Conservation (phyloP, 2,888 invertebrate species). For the Scaptomyza tumidula region DNA sequence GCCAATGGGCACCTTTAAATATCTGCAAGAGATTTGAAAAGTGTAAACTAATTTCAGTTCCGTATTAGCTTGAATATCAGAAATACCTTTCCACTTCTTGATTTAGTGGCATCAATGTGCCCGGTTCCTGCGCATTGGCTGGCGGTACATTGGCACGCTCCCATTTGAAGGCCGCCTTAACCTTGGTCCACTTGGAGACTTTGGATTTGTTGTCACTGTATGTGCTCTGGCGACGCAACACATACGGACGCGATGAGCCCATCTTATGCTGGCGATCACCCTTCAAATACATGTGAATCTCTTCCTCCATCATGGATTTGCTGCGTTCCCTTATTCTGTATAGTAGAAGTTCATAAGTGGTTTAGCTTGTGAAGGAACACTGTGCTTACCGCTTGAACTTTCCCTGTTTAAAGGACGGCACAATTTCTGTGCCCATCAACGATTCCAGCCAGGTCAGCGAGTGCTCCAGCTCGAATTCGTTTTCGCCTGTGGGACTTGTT, state of each 20-base stretch:
- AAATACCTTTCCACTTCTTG: constrained; percentile 85
- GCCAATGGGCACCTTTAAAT: constrained; percentile 85
- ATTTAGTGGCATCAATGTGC: constrained; percentile 85
- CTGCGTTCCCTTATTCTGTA: constrained; percentile 86
- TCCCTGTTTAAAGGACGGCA: constrained; percentile 85
- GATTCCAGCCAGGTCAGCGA: constrained; percentile 88
- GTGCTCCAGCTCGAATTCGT: constrained; percentile 83
- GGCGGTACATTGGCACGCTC: constrained; percentile 88
- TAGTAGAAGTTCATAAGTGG: not conserved
- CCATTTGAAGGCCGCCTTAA: constrained; percentile 95
- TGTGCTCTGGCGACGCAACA: constrained; percentile 83
- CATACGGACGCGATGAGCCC: constrained; percentile 61
- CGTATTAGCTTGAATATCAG: not conserved
- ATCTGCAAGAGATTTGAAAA: constrained; percentile 65
- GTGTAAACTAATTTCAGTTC: not conserved
- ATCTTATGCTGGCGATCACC: constrained; percentile 67
- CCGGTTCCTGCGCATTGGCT: constrained; percentile 81
- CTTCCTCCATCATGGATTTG: constrained; percentile 88
- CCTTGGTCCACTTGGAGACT: constrained; percentile 93
- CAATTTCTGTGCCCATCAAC: constrained; percentile 86
- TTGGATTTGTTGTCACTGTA: constrained; percentile 84
- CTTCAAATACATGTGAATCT: constrained; percentile 83
- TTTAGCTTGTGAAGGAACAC: too few relatives aligned
- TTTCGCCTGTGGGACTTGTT: constrained; percentile 30
- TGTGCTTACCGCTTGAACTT: constrained; percentile 83